Conservation (phyloP, 2,113 vertebrate genomes). For the Prionailurus viverrinus region DNA sequence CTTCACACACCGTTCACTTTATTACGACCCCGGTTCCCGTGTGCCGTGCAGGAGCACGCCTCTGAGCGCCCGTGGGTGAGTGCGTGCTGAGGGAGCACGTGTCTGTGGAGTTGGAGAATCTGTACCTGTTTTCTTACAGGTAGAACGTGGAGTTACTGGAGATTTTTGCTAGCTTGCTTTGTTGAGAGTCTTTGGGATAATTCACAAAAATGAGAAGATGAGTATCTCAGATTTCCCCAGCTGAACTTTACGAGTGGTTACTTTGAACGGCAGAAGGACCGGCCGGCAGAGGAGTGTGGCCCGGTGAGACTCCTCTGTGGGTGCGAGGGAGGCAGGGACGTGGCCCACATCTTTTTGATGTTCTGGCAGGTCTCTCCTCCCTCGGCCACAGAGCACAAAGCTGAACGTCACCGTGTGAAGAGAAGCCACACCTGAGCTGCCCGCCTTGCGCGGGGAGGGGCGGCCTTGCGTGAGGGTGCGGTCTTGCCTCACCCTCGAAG, state of each 20-base stretch:
- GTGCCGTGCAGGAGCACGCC: no score
- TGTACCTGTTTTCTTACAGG: background rate
- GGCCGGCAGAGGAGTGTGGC: background rate
- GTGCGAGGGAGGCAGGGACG: background rate
- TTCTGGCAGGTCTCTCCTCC: background rate
- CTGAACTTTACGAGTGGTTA: background rate
- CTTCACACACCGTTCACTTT: background rate
- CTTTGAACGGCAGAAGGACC: background rate
- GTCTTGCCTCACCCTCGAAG: background rate
- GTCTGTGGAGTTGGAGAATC: background rate
- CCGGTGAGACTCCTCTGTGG: background rate
- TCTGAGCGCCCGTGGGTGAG: background rate
- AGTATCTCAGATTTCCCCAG: background rate
- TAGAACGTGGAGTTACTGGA: background rate
- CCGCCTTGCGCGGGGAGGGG: rapidly evolving
- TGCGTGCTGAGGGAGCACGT: no score
- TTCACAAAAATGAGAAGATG: background rate
- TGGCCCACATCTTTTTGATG: background rate
- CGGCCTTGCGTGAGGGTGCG: no score
- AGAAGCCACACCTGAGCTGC: background rate
- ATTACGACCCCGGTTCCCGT: background rate
- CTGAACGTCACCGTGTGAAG: rapidly evolving
- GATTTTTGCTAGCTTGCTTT: background rate
- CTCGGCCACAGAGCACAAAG: background rate
- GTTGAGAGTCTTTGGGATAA: background rate